Base-by-base conservation (phyloP, 1,140 invertebrate species). In the Neodiprion fabricii region DNA sequence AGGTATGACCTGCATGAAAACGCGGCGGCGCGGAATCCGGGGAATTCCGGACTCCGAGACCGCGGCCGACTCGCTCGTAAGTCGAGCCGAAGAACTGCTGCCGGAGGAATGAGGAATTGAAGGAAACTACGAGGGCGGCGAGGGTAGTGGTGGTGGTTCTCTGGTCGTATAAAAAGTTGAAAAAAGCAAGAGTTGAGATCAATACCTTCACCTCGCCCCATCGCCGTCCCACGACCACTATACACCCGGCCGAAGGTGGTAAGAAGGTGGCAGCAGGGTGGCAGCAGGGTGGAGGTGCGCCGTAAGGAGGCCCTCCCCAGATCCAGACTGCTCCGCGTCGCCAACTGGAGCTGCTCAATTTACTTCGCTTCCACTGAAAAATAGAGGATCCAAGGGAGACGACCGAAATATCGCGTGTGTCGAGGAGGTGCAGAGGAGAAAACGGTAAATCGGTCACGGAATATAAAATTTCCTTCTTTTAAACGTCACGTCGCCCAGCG, bases 51-150 rank as follows among this genome's bases (percentile, higher is more conserved):
- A 71, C 21, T 69, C 50, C 7, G 48, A 9, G 73, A 49, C 11
- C 48, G 48, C 53, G 11, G 73, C 71, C 67, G 75, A 70, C 11
- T 81, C 80, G 83, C 82, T 84, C 84, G 83, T 85, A 85, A 86
- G 84, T 86, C 85, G 81, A 79, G 83, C 82, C 79, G 79, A 84
- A 86, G 83, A 85, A 87, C 86, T 86, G 83, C 80, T 83, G 53
- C 5, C 7, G 80, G 79, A 83, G 85, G 86, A 86, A 85, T 69
- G 67, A 69, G 67, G 67, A 69, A 69, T 69, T 69, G 67, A 69
- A 69, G 67, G 10, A 69, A 69, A 47, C 67, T 69, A 21, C 14
- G 14, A 69, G 14, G 17, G 7, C 67, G 14, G 21, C 11, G 67
- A 47, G 11, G 67, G 17, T 21, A 66, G 80, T 75, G 74, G 78